phyloP scores from a whole-genome alignment of 2,888 invertebrate genomes.

The Biston betularia region DNA sequence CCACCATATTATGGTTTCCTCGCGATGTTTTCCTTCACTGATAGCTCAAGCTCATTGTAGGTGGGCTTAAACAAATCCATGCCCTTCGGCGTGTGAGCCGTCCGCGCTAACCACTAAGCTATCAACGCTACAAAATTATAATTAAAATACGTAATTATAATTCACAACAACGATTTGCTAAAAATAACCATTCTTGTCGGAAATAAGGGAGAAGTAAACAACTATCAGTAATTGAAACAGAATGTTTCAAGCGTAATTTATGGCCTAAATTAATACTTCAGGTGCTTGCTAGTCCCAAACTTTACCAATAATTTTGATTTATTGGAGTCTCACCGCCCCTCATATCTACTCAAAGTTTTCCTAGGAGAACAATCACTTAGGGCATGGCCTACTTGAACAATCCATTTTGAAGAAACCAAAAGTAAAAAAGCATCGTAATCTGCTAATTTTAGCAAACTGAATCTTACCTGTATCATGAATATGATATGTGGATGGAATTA shows the following conservation, averaged over 20 bases:
- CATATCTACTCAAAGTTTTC: conserved; percentile 67
- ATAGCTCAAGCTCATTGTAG: too few relatives aligned
- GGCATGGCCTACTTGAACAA: conserved; percentile 15
- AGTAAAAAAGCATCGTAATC: background rate
- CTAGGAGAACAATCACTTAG: conserved; percentile 63
- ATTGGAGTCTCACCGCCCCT: conserved; percentile 63
- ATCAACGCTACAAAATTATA: too few relatives aligned
- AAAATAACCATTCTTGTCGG: conserved; percentile 16
- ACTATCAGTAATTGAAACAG: conserved; percentile 61
- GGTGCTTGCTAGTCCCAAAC: conserved; percentile 65
- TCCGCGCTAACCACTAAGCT: too few relatives aligned
- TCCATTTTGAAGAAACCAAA: conserved; percentile 8
- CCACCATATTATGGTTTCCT: too few relatives aligned
- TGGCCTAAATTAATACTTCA: conserved; percentile 68
- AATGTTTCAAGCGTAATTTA: conserved; percentile 65
- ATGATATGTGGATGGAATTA: conserved; percentile 7
- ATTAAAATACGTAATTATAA: too few relatives aligned
- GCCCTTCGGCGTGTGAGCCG: too few relatives aligned
- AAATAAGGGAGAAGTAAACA: conserved; percentile 44
- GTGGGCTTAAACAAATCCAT: too few relatives aligned
- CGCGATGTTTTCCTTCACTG: too few relatives aligned
- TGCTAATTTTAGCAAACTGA: background rate
- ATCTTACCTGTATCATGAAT: background rate
- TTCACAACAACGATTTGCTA: background rate
- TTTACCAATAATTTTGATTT: conserved; percentile 77